Base-by-base conservation (phyloP, 2,888 invertebrate species). In the Heliconius charithonia region DNA sequence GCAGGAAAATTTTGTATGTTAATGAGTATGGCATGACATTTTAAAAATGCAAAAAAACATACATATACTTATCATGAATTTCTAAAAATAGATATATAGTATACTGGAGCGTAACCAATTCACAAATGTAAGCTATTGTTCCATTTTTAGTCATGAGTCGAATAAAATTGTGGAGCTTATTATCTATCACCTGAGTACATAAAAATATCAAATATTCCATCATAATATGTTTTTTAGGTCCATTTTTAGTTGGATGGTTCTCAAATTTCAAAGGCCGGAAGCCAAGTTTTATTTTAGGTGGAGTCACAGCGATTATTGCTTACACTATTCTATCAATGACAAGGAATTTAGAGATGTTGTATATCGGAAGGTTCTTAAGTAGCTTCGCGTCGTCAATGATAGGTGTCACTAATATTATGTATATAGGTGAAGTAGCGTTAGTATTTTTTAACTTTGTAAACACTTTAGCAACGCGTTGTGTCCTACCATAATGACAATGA, bases 191-290 rank as follows among this genome's bases (percentile, higher is more conserved):
- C 32, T 37, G 32, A 37, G 9, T 37, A 41, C 41, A 41, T 41
- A 41, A 12, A 19, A 51, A 10, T 59, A n/a, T 59, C n/a, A 7
- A 56, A 22, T 3, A 56, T 22, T 0, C 22, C 45, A 45, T 59
- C 10, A 66, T 67, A 66, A 66, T 67, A 66, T 37, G 4, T 22
- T 2, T 86, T 87, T 12, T 85, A 89, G 89, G 88, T 51, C 87
- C 73, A 29, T 78, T 75, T 37, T 4, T 76, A 27, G 69, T 67
- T 25, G 80, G 76, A 45, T 80, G 78, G 80, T 56, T 80, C 10
- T 76, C 80, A 41, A 80, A 80, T 56, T 51, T 66, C n/a, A 78
- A 73, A 41, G 80, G 80, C 25, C 45, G 78, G n/a, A 80, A 78
- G 37, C 78, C 76, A 56, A 78, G 75, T 16, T 22, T 78, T n/a